Evolutionary conservation across 64 coral and sea anemone genomes (phyloP).

Genomic region (Montipora capricornis): DNA sequence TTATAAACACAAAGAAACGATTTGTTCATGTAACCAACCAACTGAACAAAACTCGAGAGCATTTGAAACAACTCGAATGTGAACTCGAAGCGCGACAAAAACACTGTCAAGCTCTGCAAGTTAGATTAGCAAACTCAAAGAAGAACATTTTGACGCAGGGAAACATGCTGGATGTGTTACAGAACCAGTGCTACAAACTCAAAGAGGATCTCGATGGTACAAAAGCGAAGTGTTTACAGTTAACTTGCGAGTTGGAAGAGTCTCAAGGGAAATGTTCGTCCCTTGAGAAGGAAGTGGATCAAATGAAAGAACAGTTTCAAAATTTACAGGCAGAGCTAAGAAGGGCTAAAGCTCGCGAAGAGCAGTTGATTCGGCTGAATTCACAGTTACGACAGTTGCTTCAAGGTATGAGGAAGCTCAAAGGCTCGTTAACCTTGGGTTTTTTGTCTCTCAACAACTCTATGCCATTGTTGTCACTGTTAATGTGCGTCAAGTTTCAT

Average conservation of each 20-base stretch:
- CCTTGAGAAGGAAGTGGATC: slow-evolving; percentile 69
- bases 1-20: slow-evolving; percentile 90
- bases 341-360: slow-evolving; percentile 81
- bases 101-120: slow-evolving; percentile 77
- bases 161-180: slow-evolving; percentile 91
- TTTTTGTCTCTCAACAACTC: too few relatives aligned
- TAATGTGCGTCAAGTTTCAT: too few relatives aligned
- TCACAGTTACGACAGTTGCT: slow-evolving; percentile 64
- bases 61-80: slow-evolving; percentile 65
- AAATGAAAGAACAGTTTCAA: slow-evolving; percentile 73
- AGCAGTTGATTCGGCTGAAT: slow-evolving; percentile 77
- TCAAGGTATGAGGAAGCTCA: slow-evolving; percentile 58
- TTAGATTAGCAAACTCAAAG: slow-evolving; percentile 83
- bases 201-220: slow-evolving; percentile 84
- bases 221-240: slow-evolving; percentile 66
- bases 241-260: slow-evolving; percentile 77
- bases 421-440: too few relatives aligned
- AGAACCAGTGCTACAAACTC: slow-evolving; percentile 93
- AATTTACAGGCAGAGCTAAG: slow-evolving; percentile 80
- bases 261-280: slow-evolving; percentile 68
- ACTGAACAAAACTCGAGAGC: slow-evolving; percentile 65
- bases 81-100: slow-evolving; percentile 88
- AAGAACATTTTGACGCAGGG: slow-evolving; percentile 94
- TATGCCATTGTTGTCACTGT: too few relatives aligned
- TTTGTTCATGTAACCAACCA: slow-evolving; percentile 76